Conservation (phyloP, 2,888 invertebrate species). For the Dolichopus griseipennis region DNA sequence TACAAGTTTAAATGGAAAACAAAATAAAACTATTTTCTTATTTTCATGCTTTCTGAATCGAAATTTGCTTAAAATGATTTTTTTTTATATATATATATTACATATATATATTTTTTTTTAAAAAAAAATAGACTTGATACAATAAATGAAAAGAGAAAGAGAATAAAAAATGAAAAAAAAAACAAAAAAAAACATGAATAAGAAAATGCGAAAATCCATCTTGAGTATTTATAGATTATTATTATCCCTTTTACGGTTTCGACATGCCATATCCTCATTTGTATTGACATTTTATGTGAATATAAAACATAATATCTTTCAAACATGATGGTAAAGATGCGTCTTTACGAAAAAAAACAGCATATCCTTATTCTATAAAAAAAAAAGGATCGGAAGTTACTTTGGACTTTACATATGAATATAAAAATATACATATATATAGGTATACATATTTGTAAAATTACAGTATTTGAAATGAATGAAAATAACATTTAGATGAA, state of each 20-base stretch:
- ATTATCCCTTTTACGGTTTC: conserved; percentile 3
- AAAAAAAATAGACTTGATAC: not conserved
- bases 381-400: conserved; percentile 2
- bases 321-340: conserved; percentile 4
- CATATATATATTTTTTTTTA: not conserved
- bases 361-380: not conserved
- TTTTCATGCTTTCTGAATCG: conserved; percentile 6
- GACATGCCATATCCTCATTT: conserved; percentile 4
- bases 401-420: not conserved
- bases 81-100: not conserved
- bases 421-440: too few species aligned
- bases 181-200: not conserved
- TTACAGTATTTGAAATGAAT: not conserved
- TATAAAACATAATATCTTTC: conserved; percentile 4
- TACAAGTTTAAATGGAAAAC: not conserved
- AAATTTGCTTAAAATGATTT: conserved; percentile 4
- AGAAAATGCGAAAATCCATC: conserved; percentile 6
- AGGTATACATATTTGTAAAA: too few species aligned
- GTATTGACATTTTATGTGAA: conserved; percentile 6
- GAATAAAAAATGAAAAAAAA: too few species aligned
- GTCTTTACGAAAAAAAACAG: not conserved
- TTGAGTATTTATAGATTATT: conserved; percentile 6
- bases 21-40: conserved; percentile 6
- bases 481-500: not conserved
- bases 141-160: not conserved